phyloP scores from a whole-genome alignment of 2,888 invertebrate species.

The Nymphalis urticae region DNA sequence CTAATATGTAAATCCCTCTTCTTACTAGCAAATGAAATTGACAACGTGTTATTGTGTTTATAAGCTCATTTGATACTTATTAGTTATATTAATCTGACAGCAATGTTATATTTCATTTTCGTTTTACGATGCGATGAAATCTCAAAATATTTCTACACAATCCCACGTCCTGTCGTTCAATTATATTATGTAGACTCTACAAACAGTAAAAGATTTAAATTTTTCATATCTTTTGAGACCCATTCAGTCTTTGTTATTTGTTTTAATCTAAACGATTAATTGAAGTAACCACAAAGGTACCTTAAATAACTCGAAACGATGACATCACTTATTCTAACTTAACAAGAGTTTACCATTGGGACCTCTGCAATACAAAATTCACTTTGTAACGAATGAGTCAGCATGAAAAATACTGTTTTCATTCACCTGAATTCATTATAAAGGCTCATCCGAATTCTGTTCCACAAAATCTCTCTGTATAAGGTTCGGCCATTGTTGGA shows the following conservation, averaged over 20 bases:
- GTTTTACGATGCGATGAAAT: no score
- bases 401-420: slow-evolving; percentile 52
- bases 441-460: slow-evolving; percentile 48
- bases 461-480: slow-evolving; percentile 55
- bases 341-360: slow-evolving; percentile 14
- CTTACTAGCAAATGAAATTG: no score
- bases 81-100: no score
- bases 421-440: slow-evolving; percentile 54
- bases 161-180: no score
- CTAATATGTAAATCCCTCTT: no score
- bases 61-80: no score
- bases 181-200: no score
- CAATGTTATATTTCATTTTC: no score
- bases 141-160: no score
- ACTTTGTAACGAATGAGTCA: slow-evolving; percentile 35
- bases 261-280: background rate
- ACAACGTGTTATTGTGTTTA: no score
- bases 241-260: background rate
- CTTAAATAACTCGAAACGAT: background rate
- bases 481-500: slow-evolving; percentile 66
- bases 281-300: background rate
- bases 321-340: slow-evolving; percentile 12
- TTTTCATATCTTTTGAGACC: background rate
- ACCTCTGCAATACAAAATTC: slow-evolving; percentile 20
- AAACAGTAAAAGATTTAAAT: no score